Percentiles rank a stretch among this genome's conserved stretches.
Evolutionary conservation across 1,140 invertebrate species (phyloP).

Genomic region (Notospermus geniculatus): DNA sequence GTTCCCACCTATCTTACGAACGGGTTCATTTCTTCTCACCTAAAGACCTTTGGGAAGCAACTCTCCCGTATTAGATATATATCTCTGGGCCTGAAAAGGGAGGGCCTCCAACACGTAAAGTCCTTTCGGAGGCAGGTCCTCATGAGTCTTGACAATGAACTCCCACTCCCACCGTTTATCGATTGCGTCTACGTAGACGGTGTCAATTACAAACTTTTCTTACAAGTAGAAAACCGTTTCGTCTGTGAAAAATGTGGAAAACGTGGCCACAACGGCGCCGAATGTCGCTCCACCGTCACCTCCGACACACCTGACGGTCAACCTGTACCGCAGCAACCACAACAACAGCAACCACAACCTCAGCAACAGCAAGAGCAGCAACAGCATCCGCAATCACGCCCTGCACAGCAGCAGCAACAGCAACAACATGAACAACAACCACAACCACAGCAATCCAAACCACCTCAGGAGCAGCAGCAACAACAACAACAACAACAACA

Average conservation of each 20-base stretch:
- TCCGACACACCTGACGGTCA: not conserved
- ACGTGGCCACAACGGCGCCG: no score
- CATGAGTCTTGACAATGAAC: not conserved
- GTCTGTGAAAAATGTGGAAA: no score
- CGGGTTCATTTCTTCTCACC: not conserved
- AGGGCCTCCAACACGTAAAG: no score
- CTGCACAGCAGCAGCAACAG: not conserved
- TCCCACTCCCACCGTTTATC: not conserved
- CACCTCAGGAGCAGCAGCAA: not conserved
- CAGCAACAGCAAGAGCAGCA: conserved; percentile 5
- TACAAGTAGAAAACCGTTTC: no score
- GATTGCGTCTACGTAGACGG: no score
- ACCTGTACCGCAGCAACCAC: not conserved
- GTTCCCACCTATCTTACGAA: no score
- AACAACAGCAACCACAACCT: no score
- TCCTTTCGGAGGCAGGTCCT: not conserved
- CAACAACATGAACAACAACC: not conserved
- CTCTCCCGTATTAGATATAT: not conserved
- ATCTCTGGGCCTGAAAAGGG: no score
- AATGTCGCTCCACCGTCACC: not conserved
- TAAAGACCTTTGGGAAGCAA: not conserved
- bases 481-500: conserved; percentile 1
- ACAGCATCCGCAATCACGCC: not conserved
- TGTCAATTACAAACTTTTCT: no score
- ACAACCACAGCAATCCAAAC: not conserved